Conservation (phyloP, 2,888 invertebrate species). For the Philaethria dido region DNA sequence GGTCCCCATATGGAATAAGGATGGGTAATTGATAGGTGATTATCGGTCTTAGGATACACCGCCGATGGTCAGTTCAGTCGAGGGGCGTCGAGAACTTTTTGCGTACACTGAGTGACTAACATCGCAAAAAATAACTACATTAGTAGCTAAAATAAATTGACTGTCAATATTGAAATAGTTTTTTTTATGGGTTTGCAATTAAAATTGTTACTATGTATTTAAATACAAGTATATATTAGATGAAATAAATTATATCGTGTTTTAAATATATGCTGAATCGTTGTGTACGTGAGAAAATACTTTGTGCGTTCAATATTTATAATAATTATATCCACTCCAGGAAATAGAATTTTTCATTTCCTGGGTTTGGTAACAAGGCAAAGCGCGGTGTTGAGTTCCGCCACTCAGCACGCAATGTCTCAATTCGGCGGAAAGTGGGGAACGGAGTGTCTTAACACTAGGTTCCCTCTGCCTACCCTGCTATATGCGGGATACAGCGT, state of each 20-base stretch:
- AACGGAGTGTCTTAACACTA: no score
- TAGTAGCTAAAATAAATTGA: conserved; percentile 17
- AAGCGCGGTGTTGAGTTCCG: no score
- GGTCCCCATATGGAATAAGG: conserved; percentile 25
- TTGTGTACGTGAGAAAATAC: not conserved
- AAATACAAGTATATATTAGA: not conserved
- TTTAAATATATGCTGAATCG: not conserved
- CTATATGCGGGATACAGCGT: no score
- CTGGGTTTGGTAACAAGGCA: no score
- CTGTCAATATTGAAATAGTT: conserved; percentile 20
- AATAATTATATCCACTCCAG: no score
- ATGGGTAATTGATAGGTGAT: conserved; percentile 43
- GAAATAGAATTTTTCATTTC: no score
- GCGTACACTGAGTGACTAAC: conserved; percentile 4
- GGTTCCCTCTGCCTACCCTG: no score
- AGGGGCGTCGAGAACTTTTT: conserved; percentile 29
- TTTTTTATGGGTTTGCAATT: not conserved
- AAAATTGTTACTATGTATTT: conserved; percentile 3
- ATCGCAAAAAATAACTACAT: conserved; percentile 18
- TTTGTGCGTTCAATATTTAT: not conserved
- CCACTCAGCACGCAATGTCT: no score
- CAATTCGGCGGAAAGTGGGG: no score
- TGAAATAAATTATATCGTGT: not conserved
- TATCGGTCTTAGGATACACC: conserved; percentile 35
- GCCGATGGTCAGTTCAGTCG: conserved; percentile 17